phyloP scores from a whole-genome alignment of 2,797 vertebrate species.

The Diceros bicornis region DNA sequence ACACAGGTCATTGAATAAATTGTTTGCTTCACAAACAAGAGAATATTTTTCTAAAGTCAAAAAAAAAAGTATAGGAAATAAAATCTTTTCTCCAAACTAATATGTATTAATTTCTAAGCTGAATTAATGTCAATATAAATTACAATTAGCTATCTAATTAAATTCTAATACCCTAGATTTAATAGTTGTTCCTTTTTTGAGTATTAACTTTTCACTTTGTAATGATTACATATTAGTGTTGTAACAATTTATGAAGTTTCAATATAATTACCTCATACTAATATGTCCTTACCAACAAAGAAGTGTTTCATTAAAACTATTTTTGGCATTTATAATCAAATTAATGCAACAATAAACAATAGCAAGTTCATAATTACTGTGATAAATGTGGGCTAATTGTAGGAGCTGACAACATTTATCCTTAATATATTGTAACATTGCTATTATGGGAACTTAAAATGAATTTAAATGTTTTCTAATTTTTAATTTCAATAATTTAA shows the following conservation, averaged over 20 bases:
- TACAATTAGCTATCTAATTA: constrained; percentile 49
- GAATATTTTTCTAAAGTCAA: background rate
- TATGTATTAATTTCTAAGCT: constrained; percentile 52
- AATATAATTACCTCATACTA: constrained; percentile 64
- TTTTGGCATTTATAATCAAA: constrained; percentile 77
- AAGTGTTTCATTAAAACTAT: constrained; percentile 72
- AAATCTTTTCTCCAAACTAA: constrained; percentile 11
- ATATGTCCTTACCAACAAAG: constrained; percentile 71
- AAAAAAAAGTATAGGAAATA: background rate
- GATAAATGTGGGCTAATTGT: constrained; percentile 73
- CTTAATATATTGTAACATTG: constrained; percentile 71
- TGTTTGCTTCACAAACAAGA: constrained; percentile 6
- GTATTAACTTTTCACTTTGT: constrained; percentile 67
- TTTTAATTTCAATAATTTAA: constrained; percentile 77
- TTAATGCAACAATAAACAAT: constrained; percentile 79
- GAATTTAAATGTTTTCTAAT: constrained; percentile 67
- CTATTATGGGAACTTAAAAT: constrained; percentile 72
- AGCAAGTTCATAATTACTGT: constrained; percentile 71
- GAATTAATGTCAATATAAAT: constrained; percentile 50
- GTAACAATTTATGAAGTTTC: constrained; percentile 72
- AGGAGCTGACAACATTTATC: constrained; percentile 70
- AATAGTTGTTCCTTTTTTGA: constrained; percentile 65
- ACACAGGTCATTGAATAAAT: background rate
- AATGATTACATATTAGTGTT: constrained; percentile 63
- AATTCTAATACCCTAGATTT: constrained; percentile 36